Evolutionary conservation across 2,888 invertebrate genomes (phyloP), one percentile per base, ranked within the genome.

Genomic region (Drosophila borealis): DNA sequence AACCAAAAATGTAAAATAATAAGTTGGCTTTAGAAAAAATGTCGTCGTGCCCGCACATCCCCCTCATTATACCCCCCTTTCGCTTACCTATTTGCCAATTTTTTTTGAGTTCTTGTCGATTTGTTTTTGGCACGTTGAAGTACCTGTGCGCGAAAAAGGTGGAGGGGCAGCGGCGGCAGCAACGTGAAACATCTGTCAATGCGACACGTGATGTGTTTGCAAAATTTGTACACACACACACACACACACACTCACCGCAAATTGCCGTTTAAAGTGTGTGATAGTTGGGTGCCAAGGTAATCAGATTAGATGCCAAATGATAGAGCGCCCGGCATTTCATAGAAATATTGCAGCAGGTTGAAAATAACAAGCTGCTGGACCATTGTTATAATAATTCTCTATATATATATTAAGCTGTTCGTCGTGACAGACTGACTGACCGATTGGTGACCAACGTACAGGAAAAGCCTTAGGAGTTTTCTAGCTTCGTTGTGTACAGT

Each of bases 1-100:
- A 88, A 80, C 80, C 81, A 79, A 79, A 82, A 85, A 88, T 88
- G 69, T 88, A 70, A 82, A 83, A 85, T 83, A 83, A 83, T 83
- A 88, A 88, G 78, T 81, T 81, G 69, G 57, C 63, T 71, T 85
- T 70, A 65, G 44, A 62, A 54, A 70, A 61, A 61, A 55, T 29
- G 55, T 74, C 48, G 54, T 59, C 42, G 59, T 70, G 46, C 41
- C 69, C 25, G 53, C 48, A 10, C 36, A 42, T 11, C 19, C 36
- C 8, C 13, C 11, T 8, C 25, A 19, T 45, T 42, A 29, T 39
- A 41, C 21, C 39, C 46, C 44, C 49, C 29, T 25, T 5, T 45
- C 51, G 21, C 50, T 51, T 50, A 57, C 41, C 70, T 53, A 51
- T 66, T 53, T 44, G 6, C 25, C 25, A 25, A 34, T 55, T 37